These are phyloP conservation scores for Buathra laborator DNA, from an alignment of 2,888 invertebrate species.

Conservation along the genomic window DNA sequence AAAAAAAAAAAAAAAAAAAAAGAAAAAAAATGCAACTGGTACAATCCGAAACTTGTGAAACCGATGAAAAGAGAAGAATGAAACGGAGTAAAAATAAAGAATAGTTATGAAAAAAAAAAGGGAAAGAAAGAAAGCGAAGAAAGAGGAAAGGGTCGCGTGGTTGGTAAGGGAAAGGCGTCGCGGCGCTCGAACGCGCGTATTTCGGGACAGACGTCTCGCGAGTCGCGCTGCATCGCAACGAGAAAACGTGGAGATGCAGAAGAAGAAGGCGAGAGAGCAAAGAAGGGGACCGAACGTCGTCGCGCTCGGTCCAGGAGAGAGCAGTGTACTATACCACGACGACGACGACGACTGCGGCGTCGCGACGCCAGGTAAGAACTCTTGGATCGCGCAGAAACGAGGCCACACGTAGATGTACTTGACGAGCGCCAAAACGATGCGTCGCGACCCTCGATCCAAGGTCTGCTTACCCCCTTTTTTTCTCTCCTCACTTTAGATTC, in stretches of 20 bases:
- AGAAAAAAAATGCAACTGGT: neutral
- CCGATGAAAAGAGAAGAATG: neutral
- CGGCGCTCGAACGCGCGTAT: conserved; percentile 36
- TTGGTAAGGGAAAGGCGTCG: conserved; percentile 3
- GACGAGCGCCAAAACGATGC: conserved; percentile 66
- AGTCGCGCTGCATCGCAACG: conserved; percentile 39
- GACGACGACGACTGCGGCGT: conserved; percentile 45
- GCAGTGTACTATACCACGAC: conserved; percentile 38
- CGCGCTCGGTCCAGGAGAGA: conserved; percentile 30
- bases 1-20: too few species aligned
- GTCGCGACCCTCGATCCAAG: conserved; percentile 60
- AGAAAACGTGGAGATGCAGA: conserved; percentile 28
- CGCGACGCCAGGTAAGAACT: conserved; percentile 48
- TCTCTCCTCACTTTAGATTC: conserved; percentile 17
- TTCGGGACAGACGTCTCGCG: conserved; percentile 58
- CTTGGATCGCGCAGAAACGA: conserved; percentile 51
- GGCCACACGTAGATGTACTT: conserved; percentile 70
- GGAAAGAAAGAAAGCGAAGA: neutral
- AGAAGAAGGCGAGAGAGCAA: conserved; percentile 32
- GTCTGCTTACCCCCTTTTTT: conserved; percentile 47
- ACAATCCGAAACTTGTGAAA: neutral
- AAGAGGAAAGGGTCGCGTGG: neutral
- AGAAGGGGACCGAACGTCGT: conserved; percentile 24
- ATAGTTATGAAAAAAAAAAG: conserved; percentile 4
- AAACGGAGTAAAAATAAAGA: too few species aligned